These are phyloP conservation scores for Saccostrea cuccullata DNA, from an alignment of 1,140 invertebrate genomes.

Conservation along the genomic window DNA sequence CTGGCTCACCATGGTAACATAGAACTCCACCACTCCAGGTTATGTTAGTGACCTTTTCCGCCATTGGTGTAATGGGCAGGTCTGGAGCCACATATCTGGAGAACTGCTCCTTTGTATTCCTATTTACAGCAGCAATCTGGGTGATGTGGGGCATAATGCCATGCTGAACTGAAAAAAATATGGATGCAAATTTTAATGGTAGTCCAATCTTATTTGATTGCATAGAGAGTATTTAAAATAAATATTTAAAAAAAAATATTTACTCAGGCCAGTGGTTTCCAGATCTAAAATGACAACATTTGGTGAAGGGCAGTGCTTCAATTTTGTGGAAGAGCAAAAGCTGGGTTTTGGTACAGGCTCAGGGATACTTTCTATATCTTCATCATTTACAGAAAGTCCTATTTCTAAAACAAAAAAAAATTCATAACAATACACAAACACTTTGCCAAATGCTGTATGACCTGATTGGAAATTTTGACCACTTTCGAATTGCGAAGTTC, in stretches of 20 bases:
- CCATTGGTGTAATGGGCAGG: conserved; percentile 15
- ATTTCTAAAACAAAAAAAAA: conserved; percentile 27
- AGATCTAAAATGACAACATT: conserved; percentile 25
- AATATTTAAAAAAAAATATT: conserved; percentile 23
- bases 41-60: conserved; percentile 43
- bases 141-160: conserved; percentile 34
- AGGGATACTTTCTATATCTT: conserved; percentile 40
- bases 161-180: conserved; percentile 29
- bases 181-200: neutral
- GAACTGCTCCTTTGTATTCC: conserved; percentile 1
- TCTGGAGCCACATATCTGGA: conserved; percentile 44
- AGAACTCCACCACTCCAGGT: conserved; percentile 20
- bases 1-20: conserved; percentile 2
- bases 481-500: too few relatives aligned
- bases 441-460: too few relatives aligned
- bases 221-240: neutral
- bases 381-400: conserved; percentile 30
- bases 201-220: neutral
- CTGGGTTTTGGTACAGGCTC: conserved; percentile 29
- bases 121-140: conserved; percentile 43
- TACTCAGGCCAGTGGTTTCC: conserved; percentile 43
- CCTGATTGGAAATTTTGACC: too few relatives aligned
- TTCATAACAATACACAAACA: neutral
- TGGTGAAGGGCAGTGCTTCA: neutral
- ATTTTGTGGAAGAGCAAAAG: conserved; percentile 27